These are phyloP conservation scores for Tauraco hartlaubi DNA, from an alignment of 2,797 vertebrate species.

Conservation along the genomic window DNA sequence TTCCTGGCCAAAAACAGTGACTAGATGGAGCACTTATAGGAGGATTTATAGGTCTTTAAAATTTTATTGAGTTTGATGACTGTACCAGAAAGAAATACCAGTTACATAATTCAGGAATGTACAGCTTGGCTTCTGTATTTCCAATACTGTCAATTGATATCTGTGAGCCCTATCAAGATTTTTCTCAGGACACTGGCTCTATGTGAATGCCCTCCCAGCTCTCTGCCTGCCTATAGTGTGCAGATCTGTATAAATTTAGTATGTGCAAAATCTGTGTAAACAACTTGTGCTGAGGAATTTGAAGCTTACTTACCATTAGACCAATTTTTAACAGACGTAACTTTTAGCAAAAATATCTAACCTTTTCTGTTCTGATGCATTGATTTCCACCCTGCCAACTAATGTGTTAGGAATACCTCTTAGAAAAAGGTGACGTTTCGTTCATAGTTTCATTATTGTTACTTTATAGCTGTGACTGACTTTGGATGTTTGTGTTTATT, in stretches of 20 bases:
- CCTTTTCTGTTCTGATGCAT: not conserved
- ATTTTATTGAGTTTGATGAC: not conserved
- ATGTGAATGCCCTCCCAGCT: not conserved
- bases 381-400: not conserved
- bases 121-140: not conserved
- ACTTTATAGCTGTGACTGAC: not conserved
- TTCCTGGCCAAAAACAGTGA: not conserved
- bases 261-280: not conserved
- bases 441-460: not conserved
- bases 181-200: not conserved
- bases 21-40: not conserved
- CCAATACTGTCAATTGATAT: rapidly evolving
- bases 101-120: not conserved
- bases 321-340: not conserved
- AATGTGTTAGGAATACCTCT: not conserved
- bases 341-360: not conserved
- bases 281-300: not conserved
- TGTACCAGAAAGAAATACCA: not conserved
- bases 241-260: not conserved
- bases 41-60: not conserved
- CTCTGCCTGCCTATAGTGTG: not conserved
- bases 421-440: not conserved
- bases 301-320: not conserved
- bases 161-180: not conserved
- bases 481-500: conserved; percentile 27